Base-by-base conservation (phyloP, 2,888 invertebrate species). In the Acanthosepion esculentum region DNA sequence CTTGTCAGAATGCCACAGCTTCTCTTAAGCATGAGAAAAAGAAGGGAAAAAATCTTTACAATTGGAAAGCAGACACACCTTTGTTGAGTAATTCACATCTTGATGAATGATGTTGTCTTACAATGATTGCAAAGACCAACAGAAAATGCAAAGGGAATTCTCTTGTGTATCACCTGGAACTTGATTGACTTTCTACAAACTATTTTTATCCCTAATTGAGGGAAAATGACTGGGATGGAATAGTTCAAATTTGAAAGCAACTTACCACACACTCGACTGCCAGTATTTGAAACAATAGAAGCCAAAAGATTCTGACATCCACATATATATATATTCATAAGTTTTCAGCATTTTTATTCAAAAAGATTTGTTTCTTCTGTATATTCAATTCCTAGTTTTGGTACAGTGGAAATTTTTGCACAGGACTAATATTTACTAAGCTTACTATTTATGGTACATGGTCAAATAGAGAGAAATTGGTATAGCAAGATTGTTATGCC, bases 71-170 rank as follows among this genome's bases (percentile, higher is more conserved):
- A 15, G 78, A 78, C 78, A n/a, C 29, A n/a, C 15, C 15, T 78
- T 78, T 78, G n/a, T 78, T 33, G 78, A 78, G 78, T 78, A n/a
- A 78, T 78, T 78, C 78, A 8, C n/a, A 78, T 78, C 15, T n/a
- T 78, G 78, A 78, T 78, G n/a, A 78, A 78, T 78, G 78, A n/a
- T n/a, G 78, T 78, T 78, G n/a, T 78, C 78, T 78, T n/a, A n/a
- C 0, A n/a, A 78, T n/a, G 15, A 33, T 12, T 10, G n/a, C 78
- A 18, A 78, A 78, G n/a, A 78, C 7, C 78, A 78, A 78, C 12
- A n/a, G 33, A 78, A 78, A 78, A 78, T 33, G 33, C 78, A 12
- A 78, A 33, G 78, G n/a, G 15, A 78, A 78, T 78, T 78, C 78
- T 78, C 78, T 15, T 33, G 78, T 78, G n/a, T n/a, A 78, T 78